Evolutionary conservation across 1,140 invertebrate species (phyloP).

Genomic region (Bradynema listronoti): DNA sequence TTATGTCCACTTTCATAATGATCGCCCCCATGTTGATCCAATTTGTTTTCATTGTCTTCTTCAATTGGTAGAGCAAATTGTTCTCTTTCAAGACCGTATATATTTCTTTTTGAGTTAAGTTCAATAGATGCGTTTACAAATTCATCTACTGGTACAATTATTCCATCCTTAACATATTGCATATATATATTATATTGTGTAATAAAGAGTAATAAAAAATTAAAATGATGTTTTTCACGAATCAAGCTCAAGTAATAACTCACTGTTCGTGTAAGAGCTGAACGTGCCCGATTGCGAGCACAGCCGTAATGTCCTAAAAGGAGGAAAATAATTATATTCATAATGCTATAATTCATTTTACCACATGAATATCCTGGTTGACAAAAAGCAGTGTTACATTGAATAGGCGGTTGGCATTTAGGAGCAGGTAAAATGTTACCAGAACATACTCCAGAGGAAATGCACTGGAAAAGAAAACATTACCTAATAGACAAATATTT

Average conservation of each 20-base stretch:
- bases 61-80: conserved; percentile 21
- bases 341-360: not conserved
- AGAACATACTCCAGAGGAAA: conserved; percentile 23
- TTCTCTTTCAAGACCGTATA: conserved; percentile 40
- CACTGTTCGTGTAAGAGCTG: conserved; percentile 40
- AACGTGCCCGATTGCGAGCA: conserved; percentile 41
- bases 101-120: conserved; percentile 29
- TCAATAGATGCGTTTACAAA: conserved; percentile 24
- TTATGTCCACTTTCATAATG: not conserved
- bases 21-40: conserved; percentile 3
- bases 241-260: conserved; percentile 2
- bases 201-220: not conserved
- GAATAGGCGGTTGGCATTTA: not conserved
- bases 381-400: conserved; percentile 1
- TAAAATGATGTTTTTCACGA: not conserved
- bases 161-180: conserved; percentile 28
- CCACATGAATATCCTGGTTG: conserved; percentile 45
- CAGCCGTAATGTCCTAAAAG: conserved; percentile 38
- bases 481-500: not conserved
- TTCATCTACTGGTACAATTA: conserved; percentile 42
- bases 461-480: conserved; percentile 7
- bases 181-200: not conserved
- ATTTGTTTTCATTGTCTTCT: conserved; percentile 15
- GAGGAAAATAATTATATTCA: not conserved
- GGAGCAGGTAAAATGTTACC: not conserved